Base-by-base conservation (phyloP, 2,797 vertebrate species). In the Malurus splendens region DNA sequence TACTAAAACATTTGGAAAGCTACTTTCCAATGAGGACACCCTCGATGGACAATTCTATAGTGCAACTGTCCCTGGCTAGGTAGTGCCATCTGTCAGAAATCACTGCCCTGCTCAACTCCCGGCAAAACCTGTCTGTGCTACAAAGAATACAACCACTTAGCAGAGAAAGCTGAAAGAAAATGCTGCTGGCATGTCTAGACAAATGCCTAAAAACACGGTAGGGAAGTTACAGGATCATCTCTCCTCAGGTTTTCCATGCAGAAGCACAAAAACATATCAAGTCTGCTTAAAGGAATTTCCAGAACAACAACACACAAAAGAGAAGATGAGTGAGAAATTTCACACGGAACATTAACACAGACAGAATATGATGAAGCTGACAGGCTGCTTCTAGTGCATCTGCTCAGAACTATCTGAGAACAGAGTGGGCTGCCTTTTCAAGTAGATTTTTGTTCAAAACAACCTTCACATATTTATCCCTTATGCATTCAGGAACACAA, bases 131-230 rank as follows among this genome's bases (percentile, higher is more conserved):
- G 20, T 42, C 67, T 19, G 30, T 15, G 38, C 48, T 68, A 72
- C 14, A 36, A 42, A 36, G 12, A 64, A 38, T 2, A 32, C 7
- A 62, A 17, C 4, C 0, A 0, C 25, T 45, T 25, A 20, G 23
- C 28, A 78, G 56, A 2, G 6, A 18, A 41, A 66, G 36, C 12
- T 38, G 55, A 82, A 71, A 55, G 28, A 65, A 74, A 71, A 65
- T 0, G 0, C 13, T 47, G 30, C 38, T 41, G 54, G 15, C 18
- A 5, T 9, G 16, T 48, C 67, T 30, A 73, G 18, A 82, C 32
- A 85, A 87, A 59, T 0, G 8, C 33, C 48, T 56, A 11, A 90
- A 86, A 73, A 17, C 39, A 50, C 1, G 2, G 13, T 6, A 50
- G 7, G 10, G 23, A 76, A 51, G 9, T 10, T 39, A 39, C 4